Base-by-base conservation (phyloP, 2,888 invertebrate genomes). In the Pseudanteris insignis region DNA sequence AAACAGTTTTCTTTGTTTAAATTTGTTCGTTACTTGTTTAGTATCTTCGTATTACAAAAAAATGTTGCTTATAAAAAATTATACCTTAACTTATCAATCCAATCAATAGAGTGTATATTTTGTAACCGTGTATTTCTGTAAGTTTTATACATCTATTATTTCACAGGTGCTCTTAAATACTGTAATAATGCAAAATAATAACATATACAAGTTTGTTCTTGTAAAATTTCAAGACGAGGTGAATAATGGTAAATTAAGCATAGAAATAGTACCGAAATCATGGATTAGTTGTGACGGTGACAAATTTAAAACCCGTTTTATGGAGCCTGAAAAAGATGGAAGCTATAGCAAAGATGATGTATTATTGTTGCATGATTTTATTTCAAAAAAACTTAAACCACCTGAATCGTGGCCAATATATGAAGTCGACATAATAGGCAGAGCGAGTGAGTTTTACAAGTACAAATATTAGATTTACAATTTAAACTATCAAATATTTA, bases 391-490 rank as follows among this genome's bases (percentile, higher is more conserved):
- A 6, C 5, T 21, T 2, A 18, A 15, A 10, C 10, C 34, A 34
- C 34, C 34, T 3, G 34, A 34, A 10, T 21, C 21, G 1, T 34
- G 34, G 34, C 34, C 21, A 2, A 18, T 18, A 18, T 34, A 18
- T 21, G 10, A 34, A 1, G 18, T 34, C 2, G 34, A 34, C 15
- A 34, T 34, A 4, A n/a, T 18, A 9, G 34, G 34, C 9, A 21
- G 34, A 10, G 34, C 34, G 5, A 34, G 34, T 34, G 18, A 15
- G 34, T 34, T 9, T 33, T 8, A 14, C n/a, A 12, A 32, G 6
- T 18, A 18, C 3, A 26, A 26, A 26, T 26, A n/a, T n/a, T 26
- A 8, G 2, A n/a, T 26, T 26, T 26, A 6, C n/a, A 26, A n/a
- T 26, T 4, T 26, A 8, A 26, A 18, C 18, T 18, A 18, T 18